Evolutionary conservation across 2,888 invertebrate species (phyloP), one percentile per base, ranked within the genome.

Genomic region (Oegoconia quadripuncta): DNA sequence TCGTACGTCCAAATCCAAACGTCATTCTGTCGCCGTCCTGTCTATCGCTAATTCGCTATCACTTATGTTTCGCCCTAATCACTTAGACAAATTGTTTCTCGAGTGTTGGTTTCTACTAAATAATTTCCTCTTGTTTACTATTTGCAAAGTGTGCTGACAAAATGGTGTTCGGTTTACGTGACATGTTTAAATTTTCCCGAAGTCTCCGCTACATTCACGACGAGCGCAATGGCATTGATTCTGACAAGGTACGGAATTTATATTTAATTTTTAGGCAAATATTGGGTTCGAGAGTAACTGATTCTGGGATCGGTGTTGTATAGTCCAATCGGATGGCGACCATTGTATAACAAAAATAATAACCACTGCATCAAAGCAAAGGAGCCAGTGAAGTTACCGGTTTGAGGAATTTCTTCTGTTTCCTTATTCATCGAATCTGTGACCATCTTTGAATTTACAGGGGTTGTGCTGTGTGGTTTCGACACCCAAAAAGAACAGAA

Each of bases 81-180:
- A 28, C 20, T 36, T 28, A 18, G 6, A 6, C 22, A 30, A 9
- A 36, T 35, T 34, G 34, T 34, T 34, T 36, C 18, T 35, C 26
- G 12, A 28, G 28, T 36, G 32, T 29, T n/a, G n/a, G n/a, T 39
- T 25, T 42, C 37, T 37, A 34, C 42, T 41, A 41, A 34, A 34
- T 44, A 15, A 16, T 43, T 42, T 34, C 9, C 32, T 50, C 15
- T 28, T 42, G 51, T 41, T 52, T 38, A 29, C 47, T 34, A 35
- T 36, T 53, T 50, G 46, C 42, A 56, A 44, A 47, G 46, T 51
- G 53, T 52, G 11, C 8, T 26, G 14, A 30, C 46, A 66, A 59
- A 65, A 82, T 80, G 77, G 69, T 84, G 72, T 84, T 84, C 52
- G 73, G 73, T 70, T 66, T 84, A 48, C 72, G 76, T 57, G 81